phyloP scores from a whole-genome alignment of 2,888 invertebrate species.

The Drosophila peninsularis region DNA sequence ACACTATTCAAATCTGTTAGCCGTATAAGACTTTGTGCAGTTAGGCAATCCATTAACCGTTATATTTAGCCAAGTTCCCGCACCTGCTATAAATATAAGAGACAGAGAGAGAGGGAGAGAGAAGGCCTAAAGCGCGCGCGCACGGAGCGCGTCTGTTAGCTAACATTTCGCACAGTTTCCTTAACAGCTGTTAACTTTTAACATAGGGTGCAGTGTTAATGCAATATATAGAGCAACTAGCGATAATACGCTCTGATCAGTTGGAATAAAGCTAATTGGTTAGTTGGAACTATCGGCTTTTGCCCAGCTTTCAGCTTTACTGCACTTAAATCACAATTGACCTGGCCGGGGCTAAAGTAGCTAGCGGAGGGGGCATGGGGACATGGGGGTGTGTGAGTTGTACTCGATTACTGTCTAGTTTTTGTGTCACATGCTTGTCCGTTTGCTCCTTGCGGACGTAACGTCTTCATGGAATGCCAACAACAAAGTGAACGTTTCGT shows the following conservation, averaged over 20 bases:
- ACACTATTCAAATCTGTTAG: neutral
- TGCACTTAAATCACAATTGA: constrained; percentile 10
- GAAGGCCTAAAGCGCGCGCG: constrained; percentile 31
- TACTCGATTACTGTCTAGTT: constrained; percentile 11
- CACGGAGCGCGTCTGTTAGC: constrained; percentile 6
- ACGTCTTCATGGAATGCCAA: constrained; percentile 52
- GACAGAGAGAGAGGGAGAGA: constrained; percentile 11
- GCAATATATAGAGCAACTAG: neutral
- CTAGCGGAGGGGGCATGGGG: neutral
- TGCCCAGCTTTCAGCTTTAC: neutral
- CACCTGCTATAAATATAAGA: constrained; percentile 31
- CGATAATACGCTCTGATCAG: constrained; percentile 16
- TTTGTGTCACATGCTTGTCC: constrained; percentile 39
- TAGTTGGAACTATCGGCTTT: neutral
- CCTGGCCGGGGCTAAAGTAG: neutral
- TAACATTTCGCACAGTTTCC: constrained; percentile 47
- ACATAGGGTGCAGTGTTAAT: neutral
- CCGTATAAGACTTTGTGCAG: neutral
- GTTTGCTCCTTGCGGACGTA: constrained; percentile 33
- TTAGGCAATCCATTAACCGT: neutral
- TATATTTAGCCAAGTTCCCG: constrained; percentile 26
- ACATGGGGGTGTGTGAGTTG: neutral
- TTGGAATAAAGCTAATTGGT: neutral
- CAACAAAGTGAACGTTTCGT: constrained; percentile 41
- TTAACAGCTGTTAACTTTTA: constrained; percentile 21